Percentiles rank a stretch among this genome's conserved stretches.
Evolutionary conservation across 30 jellyfish, hydroid and myxozoan species (phyloP).

Genomic region (Chironex yamaguchii): DNA sequence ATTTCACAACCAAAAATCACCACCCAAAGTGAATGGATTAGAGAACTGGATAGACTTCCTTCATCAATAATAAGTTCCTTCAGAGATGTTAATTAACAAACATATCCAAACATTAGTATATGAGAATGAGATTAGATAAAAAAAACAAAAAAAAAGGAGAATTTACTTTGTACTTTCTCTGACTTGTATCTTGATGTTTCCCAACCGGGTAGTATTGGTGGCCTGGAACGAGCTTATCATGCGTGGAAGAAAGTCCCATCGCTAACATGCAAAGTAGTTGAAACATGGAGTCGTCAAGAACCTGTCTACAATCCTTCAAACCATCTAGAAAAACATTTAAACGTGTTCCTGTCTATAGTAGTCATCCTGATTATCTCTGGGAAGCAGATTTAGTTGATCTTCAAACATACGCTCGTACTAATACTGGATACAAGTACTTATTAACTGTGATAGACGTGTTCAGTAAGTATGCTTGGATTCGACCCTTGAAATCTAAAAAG

Average conservation of each 20-base stretch:
- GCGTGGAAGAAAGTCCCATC: constrained; percentile 51
- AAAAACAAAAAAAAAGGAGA: too few relatives aligned
- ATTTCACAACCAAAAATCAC: too few relatives aligned
- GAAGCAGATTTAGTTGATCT: constrained; percentile 59
- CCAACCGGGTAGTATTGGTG: constrained; percentile 53
- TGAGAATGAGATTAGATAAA: too few relatives aligned
- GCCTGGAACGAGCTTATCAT: constrained; percentile 20
- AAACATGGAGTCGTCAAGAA: constrained; percentile 22
- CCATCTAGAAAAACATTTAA: constrained; percentile 40
- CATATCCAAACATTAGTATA: too few relatives aligned
- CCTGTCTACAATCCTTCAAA: constrained; percentile 29
- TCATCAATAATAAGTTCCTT: too few relatives aligned
- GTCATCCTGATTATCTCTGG: constrained; percentile 48
- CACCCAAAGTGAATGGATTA: too few relatives aligned
- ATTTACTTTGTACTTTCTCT: too few relatives aligned
- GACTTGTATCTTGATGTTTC: constrained; percentile 18
- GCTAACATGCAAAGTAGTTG: constrained; percentile 7
- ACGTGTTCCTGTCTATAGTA: constrained; percentile 24
- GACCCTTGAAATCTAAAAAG: constrained; percentile 37
- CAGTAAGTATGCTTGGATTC: constrained; percentile 60
- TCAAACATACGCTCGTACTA: constrained; percentile 4
- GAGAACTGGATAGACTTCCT: too few relatives aligned
- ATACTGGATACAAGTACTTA: constrained; percentile 27
- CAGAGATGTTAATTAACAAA: too few relatives aligned
- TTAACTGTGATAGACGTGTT: constrained; percentile 38